Conservation (phyloP, 2,888 invertebrate genomes). For the Dicyrtoma fusca region DNA sequence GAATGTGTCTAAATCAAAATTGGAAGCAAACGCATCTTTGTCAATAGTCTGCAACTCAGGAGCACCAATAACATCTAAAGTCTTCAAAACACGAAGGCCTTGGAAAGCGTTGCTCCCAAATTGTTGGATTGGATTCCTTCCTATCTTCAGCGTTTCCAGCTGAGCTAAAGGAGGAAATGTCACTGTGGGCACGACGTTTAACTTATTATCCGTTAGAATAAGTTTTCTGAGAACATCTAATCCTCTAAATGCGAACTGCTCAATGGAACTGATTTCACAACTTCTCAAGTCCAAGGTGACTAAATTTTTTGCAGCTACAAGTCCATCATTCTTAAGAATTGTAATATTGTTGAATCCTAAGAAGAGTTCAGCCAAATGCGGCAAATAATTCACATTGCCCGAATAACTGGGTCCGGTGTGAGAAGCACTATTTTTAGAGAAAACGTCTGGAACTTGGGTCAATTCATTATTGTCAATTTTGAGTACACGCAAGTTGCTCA, state of each 20-base stretch:
- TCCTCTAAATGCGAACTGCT: constrained; percentile 75
- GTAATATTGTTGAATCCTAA: constrained; percentile 78
- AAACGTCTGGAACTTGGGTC: constrained; percentile 68
- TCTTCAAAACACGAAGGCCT: constrained; percentile 75
- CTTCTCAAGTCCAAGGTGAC: constrained; percentile 78
- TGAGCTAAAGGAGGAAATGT: constrained; percentile 66
- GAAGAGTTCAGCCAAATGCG: constrained; percentile 79
- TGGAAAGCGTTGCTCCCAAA: constrained; percentile 73
- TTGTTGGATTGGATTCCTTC: constrained; percentile 77
- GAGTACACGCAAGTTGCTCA: constrained; percentile 75
- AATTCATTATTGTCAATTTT: constrained; percentile 84
- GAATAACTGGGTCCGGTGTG: constrained; percentile 66
- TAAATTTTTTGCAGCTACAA: constrained; percentile 74
- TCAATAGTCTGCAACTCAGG: constrained; percentile 73
- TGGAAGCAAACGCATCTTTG: constrained; percentile 77
- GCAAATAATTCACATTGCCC: constrained; percentile 60
- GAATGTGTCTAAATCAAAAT: constrained; percentile 78
- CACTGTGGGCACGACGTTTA: constrained; percentile 76
- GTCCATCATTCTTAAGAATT: constrained; percentile 74
- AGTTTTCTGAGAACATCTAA: constrained; percentile 67
- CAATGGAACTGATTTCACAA: constrained; percentile 78
- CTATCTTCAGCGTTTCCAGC: constrained; percentile 78
- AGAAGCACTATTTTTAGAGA: constrained; percentile 42
- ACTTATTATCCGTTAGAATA: constrained; percentile 78
- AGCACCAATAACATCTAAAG: constrained; percentile 78